Percentiles rank a stretch among this genome's conserved stretches.
phyloP scores from a whole-genome alignment of 2,797 vertebrate genomes.

The Antrozous pallidus region DNA sequence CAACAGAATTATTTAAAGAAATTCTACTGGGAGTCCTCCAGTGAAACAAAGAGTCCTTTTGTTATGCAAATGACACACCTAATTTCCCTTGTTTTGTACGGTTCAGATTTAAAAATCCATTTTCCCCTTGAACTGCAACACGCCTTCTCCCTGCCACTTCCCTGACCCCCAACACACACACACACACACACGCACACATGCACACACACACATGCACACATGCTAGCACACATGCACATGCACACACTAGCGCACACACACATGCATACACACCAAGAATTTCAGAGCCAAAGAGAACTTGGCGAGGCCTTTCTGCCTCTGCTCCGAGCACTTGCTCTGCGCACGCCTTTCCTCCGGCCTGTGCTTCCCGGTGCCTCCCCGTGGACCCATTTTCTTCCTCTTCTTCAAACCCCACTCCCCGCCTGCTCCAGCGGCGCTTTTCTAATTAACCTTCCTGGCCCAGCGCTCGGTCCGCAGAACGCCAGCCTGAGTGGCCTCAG shows the following conservation, averaged over 20 bases:
- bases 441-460: constrained; percentile 49
- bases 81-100: constrained; percentile 50
- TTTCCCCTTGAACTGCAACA: constrained; percentile 43
- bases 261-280: background rate
- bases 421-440: background rate
- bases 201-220: background rate
- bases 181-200: background rate
- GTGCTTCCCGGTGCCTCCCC: background rate
- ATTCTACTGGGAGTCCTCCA: constrained; percentile 34
- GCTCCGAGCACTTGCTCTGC: background rate
- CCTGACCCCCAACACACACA: background rate
- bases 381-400: background rate
- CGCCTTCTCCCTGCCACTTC: background rate
- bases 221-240: background rate
- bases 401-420: background rate
- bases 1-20: constrained; percentile 71
- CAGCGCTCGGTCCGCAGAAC: background rate
- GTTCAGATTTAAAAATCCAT: constrained; percentile 54
- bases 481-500: background rate
- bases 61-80: constrained; percentile 71
- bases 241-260: background rate
- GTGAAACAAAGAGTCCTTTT: constrained; percentile 69
- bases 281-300: background rate
- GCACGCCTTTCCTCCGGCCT: background rate
- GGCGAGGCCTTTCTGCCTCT: background rate